These are phyloP conservation scores for Dryobates pubescens DNA, from an alignment of 2,797 vertebrate species.

Conservation along the genomic window DNA sequence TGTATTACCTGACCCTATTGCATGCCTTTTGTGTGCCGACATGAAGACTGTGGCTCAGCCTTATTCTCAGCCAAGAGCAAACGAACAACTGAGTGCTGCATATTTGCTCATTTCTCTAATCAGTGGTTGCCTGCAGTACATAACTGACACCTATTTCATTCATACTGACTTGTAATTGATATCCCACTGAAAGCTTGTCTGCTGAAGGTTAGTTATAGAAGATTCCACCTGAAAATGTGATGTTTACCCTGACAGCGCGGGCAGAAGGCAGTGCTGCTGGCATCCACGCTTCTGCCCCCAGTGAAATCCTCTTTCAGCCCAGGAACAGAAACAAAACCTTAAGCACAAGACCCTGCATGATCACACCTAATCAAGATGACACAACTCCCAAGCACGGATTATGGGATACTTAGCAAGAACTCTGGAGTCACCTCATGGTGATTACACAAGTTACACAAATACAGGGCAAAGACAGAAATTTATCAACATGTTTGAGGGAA, in stretches of 20 bases:
- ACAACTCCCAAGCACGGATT: slow-evolving; percentile 45
- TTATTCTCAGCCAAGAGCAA: background rate
- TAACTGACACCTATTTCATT: background rate
- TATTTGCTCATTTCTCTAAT: background rate
- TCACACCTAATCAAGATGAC: slow-evolving; percentile 64
- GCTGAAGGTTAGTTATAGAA: background rate
- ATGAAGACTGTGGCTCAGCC: background rate
- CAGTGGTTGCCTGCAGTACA: background rate
- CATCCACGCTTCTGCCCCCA: background rate
- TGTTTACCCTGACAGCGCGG: rapidly evolving
- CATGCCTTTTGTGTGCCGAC: background rate
- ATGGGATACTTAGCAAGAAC: slow-evolving; percentile 11
- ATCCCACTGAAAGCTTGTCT: background rate
- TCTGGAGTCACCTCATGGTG: background rate
- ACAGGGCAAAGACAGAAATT: slow-evolving; percentile 29
- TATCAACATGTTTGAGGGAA: slow-evolving; percentile 46
- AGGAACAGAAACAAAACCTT: slow-evolving; percentile 31
- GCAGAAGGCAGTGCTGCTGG: background rate
- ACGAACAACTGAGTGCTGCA: rapidly evolving
- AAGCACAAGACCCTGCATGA: background rate
- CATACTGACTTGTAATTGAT: background rate
- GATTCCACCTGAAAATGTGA: background rate
- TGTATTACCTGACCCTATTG: background rate
- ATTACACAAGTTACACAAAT: slow-evolving; percentile 34
- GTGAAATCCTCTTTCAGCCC: background rate